Evolutionary conservation across 2,113 vertebrate species (phyloP), one percentile per base, ranked within the genome.

Genomic region (Onychostruthus taczanowskii): DNA sequence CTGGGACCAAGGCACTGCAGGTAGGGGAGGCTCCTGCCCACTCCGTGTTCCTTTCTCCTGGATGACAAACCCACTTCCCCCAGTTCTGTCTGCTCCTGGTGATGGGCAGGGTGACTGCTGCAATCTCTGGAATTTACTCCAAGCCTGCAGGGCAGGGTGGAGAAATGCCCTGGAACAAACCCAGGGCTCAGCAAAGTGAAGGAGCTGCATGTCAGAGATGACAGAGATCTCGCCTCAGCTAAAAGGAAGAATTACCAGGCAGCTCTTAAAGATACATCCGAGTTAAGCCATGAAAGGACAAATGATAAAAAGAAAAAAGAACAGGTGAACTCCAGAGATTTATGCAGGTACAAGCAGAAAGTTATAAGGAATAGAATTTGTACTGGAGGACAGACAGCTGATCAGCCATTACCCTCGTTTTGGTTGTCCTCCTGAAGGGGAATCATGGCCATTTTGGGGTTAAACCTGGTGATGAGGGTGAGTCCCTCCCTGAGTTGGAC

Each of bases 1-100:
- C 86, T 99, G 99, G 99, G 98, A 99, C 92, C 98, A 96, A 87
- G 98, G 98, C 88, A 98, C 98, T 43, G 99, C 98, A 98, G 99
- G 99, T 99, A 87, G 31, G 86, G n/a, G n/a, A 64, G 31, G 50
- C 59, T 35, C 55, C 77, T 83, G 61, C 43, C 50, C 20, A 0
- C 46, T 39, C 21, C 0, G 0, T 1, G 28, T 6, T n/a, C 63
- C 30, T 55, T 27, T 10, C 37, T 52, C n/a, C 5, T 33, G 27
- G n/a, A 6, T 33, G 16, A 47, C 33, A 43, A 69, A 90, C 13
- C 46, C 28, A 21, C 19, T 72, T 22, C 39, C 41, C 55, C 33
- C 1, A 5, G 37, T 28, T 58, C 73, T 62, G 47, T 31, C 50
- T 86, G 30, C 56, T 0, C 0, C 4, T 33, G 39, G 27, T 11